phyloP scores from a whole-genome alignment of 2,888 invertebrate genomes.

The Stegophylla sp. region DNA sequence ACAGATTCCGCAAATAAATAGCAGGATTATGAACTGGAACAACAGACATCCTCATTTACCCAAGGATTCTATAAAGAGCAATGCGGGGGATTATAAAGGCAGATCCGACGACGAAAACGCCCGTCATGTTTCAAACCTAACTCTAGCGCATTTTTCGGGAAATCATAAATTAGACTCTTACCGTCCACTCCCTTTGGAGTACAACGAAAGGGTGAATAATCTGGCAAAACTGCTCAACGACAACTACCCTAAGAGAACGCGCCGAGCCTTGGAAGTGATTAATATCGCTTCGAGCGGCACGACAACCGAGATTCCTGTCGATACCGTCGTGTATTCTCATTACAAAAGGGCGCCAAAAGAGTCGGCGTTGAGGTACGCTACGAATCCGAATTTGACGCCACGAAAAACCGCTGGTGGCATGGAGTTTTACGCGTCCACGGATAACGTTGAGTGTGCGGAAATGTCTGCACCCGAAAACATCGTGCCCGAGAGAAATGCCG shows the following conservation, averaged over 20 bases:
- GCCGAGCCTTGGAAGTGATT: slow-evolving; percentile 56
- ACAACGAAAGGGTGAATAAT: slow-evolving; percentile 61
- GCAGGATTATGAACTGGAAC: not conserved
- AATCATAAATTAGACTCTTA: slow-evolving; percentile 58
- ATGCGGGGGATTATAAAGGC: not conserved
- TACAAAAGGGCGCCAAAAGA: slow-evolving; percentile 68
- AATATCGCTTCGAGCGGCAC: slow-evolving; percentile 60
- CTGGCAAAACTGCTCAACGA: slow-evolving; percentile 61
- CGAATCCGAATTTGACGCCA: slow-evolving; percentile 72
- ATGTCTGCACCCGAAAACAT: slow-evolving; percentile 63
- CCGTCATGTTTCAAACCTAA: slow-evolving; percentile 62
- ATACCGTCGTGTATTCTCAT: slow-evolving; percentile 72
- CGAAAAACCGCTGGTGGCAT: slow-evolving; percentile 71
- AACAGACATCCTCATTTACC: slow-evolving; percentile 56
- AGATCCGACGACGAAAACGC: slow-evolving; percentile 56
- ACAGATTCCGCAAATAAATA: slow-evolving; percentile 9
- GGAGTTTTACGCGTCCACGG: slow-evolving; percentile 74
- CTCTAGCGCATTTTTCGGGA: slow-evolving; percentile 62
- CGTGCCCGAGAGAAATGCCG: slow-evolving; percentile 63
- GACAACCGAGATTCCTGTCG: slow-evolving; percentile 61
- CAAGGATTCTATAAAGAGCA: slow-evolving; percentile 44
- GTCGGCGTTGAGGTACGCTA: slow-evolving; percentile 74
- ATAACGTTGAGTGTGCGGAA: slow-evolving; percentile 65
- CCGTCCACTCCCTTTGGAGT: slow-evolving; percentile 58
- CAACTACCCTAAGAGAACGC: slow-evolving; percentile 50